phyloP scores from a whole-genome alignment of 1,140 invertebrate genomes.

The Diorhabda sublineata region DNA sequence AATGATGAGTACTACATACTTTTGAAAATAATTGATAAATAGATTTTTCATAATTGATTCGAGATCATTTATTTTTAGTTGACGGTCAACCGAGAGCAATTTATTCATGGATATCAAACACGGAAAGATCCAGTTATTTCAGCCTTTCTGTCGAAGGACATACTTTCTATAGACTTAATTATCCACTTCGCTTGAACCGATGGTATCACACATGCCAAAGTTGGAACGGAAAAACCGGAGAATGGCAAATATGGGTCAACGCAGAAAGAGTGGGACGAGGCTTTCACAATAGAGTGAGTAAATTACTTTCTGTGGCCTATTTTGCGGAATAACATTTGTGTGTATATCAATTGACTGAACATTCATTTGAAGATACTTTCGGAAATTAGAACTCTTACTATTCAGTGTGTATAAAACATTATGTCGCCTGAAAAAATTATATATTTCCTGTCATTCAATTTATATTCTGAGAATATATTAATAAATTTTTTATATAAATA shows the following conservation, averaged over 20 bases:
- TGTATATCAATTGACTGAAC: too few relatives aligned
- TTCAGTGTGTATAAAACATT: too few relatives aligned
- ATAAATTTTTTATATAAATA: too few relatives aligned
- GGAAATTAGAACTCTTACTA: too few relatives aligned
- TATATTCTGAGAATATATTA: too few relatives aligned
- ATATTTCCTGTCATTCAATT: too few relatives aligned
- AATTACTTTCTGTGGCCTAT: neutral
- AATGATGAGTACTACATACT: too few relatives aligned
- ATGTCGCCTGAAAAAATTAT: too few relatives aligned
- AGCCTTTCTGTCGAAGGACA: constrained; percentile 74
- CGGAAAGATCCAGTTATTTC: constrained; percentile 72
- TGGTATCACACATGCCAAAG: constrained; percentile 84
- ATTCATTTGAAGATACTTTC: too few relatives aligned
- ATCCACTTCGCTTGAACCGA: constrained; percentile 70
- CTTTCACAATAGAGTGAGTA: constrained; percentile 75
- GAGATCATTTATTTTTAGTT: constrained; percentile 49
- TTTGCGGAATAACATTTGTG: too few relatives aligned
- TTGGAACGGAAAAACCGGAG: constrained; percentile 79
- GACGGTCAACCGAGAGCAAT: constrained; percentile 67
- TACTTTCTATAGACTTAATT: constrained; percentile 76
- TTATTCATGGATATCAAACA: constrained; percentile 72
- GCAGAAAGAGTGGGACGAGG: constrained; percentile 75
- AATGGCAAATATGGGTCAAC: constrained; percentile 84
- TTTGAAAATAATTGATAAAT: too few relatives aligned
- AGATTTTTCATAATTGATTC: too few relatives aligned